Evolutionary conservation across 1,140 invertebrate genomes (phyloP).

Genomic region (Aphelinus atriplicis): DNA sequence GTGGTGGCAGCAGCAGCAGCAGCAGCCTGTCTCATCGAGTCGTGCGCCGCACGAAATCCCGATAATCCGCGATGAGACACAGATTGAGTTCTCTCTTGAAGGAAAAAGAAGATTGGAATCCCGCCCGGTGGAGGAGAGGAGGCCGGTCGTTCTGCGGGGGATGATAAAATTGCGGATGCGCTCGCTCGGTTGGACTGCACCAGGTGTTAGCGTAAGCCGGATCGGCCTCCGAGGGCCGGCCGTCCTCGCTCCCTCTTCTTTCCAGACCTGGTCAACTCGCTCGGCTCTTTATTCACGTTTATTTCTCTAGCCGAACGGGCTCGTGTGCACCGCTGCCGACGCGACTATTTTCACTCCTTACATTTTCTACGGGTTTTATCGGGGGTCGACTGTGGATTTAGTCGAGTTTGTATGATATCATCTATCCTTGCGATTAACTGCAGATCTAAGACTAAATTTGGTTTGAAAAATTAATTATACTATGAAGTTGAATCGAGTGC

Average conservation of each 20-base stretch:
- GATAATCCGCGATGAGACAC: constrained; percentile 65
- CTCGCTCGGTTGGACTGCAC: constrained; percentile 26
- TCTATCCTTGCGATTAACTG: too few species aligned
- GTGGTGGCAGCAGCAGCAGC: too few species aligned
- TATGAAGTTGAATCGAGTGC: too few species aligned
- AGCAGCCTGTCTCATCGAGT: constrained; percentile 33
- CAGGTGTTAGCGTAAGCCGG: constrained; percentile 61
- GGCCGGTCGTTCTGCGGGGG: constrained; percentile 46
- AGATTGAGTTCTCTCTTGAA: constrained; percentile 59
- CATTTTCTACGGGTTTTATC: too few species aligned
- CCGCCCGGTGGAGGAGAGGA: constrained; percentile 40
- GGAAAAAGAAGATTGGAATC: constrained; percentile 62
- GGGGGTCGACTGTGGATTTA: too few species aligned
- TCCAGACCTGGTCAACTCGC: too few species aligned
- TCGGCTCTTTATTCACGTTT: not conserved
- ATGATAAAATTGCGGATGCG: constrained; percentile 63
- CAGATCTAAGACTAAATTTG: too few species aligned
- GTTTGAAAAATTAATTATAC: too few species aligned
- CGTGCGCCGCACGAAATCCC: constrained; percentile 54
- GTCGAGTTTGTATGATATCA: too few species aligned
- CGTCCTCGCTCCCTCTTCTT: constrained; percentile 12
- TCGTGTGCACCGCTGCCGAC: too few species aligned
- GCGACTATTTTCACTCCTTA: too few species aligned
- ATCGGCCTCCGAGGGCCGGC: constrained; percentile 43
- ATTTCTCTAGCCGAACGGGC: not conserved